Conservation (phyloP, 2,888 invertebrate species). For the Schizotus pectinicornis region DNA sequence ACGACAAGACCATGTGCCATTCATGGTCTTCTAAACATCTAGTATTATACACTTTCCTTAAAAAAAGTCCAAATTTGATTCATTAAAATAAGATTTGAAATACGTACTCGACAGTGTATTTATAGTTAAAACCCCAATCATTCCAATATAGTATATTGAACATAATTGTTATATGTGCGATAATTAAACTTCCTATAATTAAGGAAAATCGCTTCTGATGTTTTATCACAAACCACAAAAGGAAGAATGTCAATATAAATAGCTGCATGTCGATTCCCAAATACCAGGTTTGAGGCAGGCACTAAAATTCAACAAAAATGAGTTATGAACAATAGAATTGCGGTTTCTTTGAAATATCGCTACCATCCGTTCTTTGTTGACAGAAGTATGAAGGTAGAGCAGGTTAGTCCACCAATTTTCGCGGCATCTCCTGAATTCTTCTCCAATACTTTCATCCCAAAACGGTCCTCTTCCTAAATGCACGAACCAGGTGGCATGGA, state of each 20-base stretch:
- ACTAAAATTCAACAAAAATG: conserved; percentile 40
- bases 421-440: conserved; percentile 43
- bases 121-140: conserved; percentile 30
- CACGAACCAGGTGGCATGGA: conserved; percentile 42
- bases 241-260: conserved; percentile 44
- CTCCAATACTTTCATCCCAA: conserved; percentile 41
- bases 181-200: conserved; percentile 33
- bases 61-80: too few relatives aligned
- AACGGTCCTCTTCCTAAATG: conserved; percentile 43
- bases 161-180: conserved; percentile 41
- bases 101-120: conserved; percentile 3
- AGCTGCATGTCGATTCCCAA: conserved; percentile 51
- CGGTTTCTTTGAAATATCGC: background rate
- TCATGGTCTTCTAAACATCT: conserved; percentile 29
- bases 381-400: conserved; percentile 44
- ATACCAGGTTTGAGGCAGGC: conserved; percentile 53
- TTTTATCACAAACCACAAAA: conserved; percentile 44
- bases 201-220: conserved; percentile 30
- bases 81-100: too few relatives aligned
- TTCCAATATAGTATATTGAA: conserved; percentile 42
- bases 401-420: conserved; percentile 48
- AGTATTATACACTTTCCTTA: conserved; percentile 38
- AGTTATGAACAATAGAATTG: background rate
- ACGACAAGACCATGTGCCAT: conserved; percentile 41
- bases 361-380: conserved; percentile 43